Evolutionary conservation across 2,797 vertebrate genomes (phyloP), one percentile per base, ranked within the genome.

Genomic region (Enteromius unitaeniatus): DNA sequence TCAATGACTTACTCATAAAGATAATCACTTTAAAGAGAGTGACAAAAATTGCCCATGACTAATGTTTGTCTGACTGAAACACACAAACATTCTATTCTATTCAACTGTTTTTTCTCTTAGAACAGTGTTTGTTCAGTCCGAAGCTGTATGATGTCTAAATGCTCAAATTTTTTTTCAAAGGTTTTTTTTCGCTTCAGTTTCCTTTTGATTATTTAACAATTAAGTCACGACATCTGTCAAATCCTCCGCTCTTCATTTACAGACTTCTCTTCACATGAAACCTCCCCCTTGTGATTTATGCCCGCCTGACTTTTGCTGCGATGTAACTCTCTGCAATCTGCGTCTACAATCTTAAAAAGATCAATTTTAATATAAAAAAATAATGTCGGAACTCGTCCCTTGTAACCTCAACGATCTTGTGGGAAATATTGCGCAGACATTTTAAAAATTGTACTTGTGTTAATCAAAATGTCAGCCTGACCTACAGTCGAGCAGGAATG

Each of bases 401-500:
- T 90, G 90, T 89, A 91, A 91, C 90, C 87, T 89, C 92, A 80
- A 34, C 64, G 13, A 82, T 91, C 92, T 88, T 64, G 75, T 85
- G 91, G 93, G 93, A 94, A 94, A 93, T 92, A 92, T 87, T 34
- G 86, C 69, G 83, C 85, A 87, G 88, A 86, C 90, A 90, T 91
- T 93, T 91, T 88, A 74, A 88, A 92, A 93, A 91, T 89, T 92
- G 90, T 91, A 82, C 89, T 84, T 84, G 85, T 86, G 88, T 93
- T 92, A 91, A 94, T 94, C 92, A 93, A 93, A 94, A 91, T 93
- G 92, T 92, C 92, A 94, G 84, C 81, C 80, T 74, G 58, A 88
- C 89, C 86, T 87, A 72, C 45, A 60, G 77, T 60, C 31, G n/a
- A 49, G 55, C 47, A 31, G 40, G 21, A 84, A 62, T 78, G 67